Conservation (phyloP, 2,797 vertebrate species). For the Garrulus glandarius region DNA sequence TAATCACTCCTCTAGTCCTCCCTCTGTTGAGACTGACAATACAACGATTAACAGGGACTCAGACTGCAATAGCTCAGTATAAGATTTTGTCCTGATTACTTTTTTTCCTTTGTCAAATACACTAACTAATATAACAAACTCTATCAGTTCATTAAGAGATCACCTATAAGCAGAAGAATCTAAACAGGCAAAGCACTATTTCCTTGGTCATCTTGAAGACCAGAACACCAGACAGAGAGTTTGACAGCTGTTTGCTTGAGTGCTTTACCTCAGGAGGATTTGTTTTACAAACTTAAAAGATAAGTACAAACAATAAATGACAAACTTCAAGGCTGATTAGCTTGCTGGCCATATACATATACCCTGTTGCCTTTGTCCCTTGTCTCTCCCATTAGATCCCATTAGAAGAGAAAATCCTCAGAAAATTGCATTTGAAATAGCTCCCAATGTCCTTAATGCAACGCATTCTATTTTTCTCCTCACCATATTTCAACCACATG, state of each 20-base stretch:
- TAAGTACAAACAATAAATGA: neutral
- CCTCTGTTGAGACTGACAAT: neutral
- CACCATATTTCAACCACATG: constrained; percentile 51
- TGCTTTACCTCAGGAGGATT: neutral
- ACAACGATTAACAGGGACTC: neutral
- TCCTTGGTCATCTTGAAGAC: neutral
- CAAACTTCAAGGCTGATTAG: neutral
- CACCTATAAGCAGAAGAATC: neutral
- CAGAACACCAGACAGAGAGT: neutral
- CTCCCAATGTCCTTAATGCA: neutral
- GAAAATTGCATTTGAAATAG: neutral
- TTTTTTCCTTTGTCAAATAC: neutral
- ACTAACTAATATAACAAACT: neutral
- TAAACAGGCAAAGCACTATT: neutral
- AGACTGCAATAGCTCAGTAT: neutral
- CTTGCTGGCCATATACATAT: neutral
- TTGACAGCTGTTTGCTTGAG: neutral
- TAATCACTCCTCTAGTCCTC: neutral
- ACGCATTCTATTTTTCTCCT: constrained; percentile 16
- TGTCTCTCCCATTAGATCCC: neutral
- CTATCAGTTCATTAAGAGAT: neutral
- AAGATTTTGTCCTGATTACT: neutral
- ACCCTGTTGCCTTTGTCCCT: neutral
- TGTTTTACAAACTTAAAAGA: neutral
- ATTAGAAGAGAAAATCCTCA: neutral